Evolutionary conservation across 2,113 vertebrate genomes (phyloP), one percentile per base, ranked within the genome.

Genomic region (Pontoporia blainvillei): DNA sequence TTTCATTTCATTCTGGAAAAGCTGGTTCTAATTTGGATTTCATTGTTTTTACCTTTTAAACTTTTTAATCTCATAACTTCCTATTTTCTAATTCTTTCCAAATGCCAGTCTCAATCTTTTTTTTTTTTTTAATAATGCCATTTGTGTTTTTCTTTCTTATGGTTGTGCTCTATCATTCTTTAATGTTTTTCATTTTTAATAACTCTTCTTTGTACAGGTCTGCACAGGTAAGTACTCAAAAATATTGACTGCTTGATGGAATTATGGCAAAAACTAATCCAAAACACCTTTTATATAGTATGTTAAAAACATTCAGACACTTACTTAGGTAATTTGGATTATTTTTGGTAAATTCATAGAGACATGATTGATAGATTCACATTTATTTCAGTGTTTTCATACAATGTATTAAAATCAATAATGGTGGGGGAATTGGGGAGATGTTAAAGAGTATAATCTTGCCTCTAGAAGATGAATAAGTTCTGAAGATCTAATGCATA

Each of bases 11-110:
- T 78, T 95, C 46, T 83, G 61, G 12, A 9, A 90, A 91, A 89
- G 34, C 15, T 88, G 83, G 54, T 71, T 96, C 57, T 93, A 21
- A 96, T 96, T 96, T 96, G 25, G 2, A 75, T 94, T 91, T 96
- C 36, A 82, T 96, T 93, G 36, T 86, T 67, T 92, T 87, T 95
- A 76, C 62, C 62, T 76, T 91, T 90, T 86, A 89, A 83, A 86
- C 13, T 62, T 91, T 87, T 90, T 86, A 71, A 82, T 73, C 39
- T 94, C 39, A 75, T 89, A 94, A 82, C 41, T 91, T 93, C 72
- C n/a, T 20, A 54, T 66, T 91, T 95, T 95, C 34, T 92, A 94
- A 91, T 86, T 94, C 34, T 69, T 96, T 94, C 89, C 46, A 93
- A 96, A 87, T 95, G 52, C 29, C 67, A 96, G 29, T 14, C 14